Base-by-base conservation (phyloP, 2,113 vertebrate species). In the Perognathus longimembris region DNA sequence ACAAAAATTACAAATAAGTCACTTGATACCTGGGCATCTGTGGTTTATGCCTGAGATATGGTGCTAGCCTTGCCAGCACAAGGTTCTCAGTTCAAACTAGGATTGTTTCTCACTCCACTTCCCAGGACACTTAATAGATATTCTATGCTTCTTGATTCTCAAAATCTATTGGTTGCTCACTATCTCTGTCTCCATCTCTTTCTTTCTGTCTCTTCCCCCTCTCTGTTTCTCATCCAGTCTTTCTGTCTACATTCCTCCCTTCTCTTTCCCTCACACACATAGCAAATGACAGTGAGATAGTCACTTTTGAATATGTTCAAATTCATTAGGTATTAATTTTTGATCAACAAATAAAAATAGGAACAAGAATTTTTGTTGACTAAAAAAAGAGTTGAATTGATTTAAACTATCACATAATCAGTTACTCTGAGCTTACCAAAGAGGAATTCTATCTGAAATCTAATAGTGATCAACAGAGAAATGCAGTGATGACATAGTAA, bases 281-380 rank as follows among this genome's bases (percentile, higher is more conserved):
- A 63, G 22, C 28, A 10, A 54, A 1, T 17, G 10, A 75, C 9
- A 74, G 3, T 59, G 32, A 85, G 3, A 57, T 4, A 75, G 18
- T 81, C 36, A 30, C 20, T 82, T 88, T 61, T 54, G 10, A 84
- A 80, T 36, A 89, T 89, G 4, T 92, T 83, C 22, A 88, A 54
- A 6, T 40, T 86, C 54, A 85, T 92, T 81, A 38, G 50, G 50
- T 54, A 57, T 63, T 54, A 32, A n/a, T 61, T 17, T 87, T 90
- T 86, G 24, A 4, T 30, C 21, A 80, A 66, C 20, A 80, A 95
- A 93, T 77, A 92, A 89, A 89, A 79, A 78, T n/a, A 57, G 5
- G 26, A 38, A 28, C 45, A 50, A 79, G 30, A 45, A 74, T 8
- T 40, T 61, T 73, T 20, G 7, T 10, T 69, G n/a, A 70, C 42